Evolutionary conservation across 1,140 invertebrate genomes (phyloP).

Genomic region (Drosophila melanogaster): DNA sequence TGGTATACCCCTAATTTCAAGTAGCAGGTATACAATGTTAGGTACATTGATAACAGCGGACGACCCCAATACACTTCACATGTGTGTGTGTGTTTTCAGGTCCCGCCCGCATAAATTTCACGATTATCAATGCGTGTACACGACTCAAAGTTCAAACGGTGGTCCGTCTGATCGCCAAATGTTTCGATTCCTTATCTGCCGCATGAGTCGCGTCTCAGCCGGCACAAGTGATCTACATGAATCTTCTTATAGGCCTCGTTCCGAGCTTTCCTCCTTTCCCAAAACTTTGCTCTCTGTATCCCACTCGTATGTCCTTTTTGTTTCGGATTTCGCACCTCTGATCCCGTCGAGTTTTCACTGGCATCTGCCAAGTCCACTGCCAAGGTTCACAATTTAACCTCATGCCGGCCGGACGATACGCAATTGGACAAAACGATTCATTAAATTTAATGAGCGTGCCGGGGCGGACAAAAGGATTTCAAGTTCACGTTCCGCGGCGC

Average conservation of each 20-base stretch:
- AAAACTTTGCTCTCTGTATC: background rate
- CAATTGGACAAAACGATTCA: constrained; percentile 52
- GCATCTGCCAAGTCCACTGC: constrained; percentile 51
- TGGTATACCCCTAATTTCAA: background rate
- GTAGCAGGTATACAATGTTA: constrained; percentile 33
- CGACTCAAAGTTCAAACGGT: constrained; percentile 50
- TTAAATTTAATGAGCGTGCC: constrained; percentile 66
- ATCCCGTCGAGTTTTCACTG: constrained; percentile 33
- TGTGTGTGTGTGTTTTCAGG: constrained; percentile 9
- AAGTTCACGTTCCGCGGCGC: constrained; percentile 70
- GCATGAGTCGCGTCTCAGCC: constrained; percentile 14
- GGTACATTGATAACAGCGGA: constrained; percentile 55
- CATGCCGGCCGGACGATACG: constrained; percentile 29
- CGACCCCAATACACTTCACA: constrained; percentile 70
- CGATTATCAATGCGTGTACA: constrained; percentile 53
- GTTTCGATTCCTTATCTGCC: constrained; percentile 48
- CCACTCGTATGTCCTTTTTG: constrained; percentile 42
- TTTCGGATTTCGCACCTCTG: constrained; percentile 46
- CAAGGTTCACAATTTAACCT: constrained; percentile 64
- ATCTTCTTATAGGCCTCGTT: constrained; percentile 48
- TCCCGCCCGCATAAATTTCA: constrained; percentile 71
- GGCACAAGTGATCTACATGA: constrained; percentile 31
- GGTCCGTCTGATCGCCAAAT: constrained; percentile 52
- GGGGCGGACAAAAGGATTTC: constrained; percentile 70
- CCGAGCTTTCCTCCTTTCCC: constrained; percentile 40